Percentiles rank a stretch among this genome's conserved stretches.
Conservation (phyloP, 2,797 vertebrate species). For the Oophaga sylvatica region DNA sequence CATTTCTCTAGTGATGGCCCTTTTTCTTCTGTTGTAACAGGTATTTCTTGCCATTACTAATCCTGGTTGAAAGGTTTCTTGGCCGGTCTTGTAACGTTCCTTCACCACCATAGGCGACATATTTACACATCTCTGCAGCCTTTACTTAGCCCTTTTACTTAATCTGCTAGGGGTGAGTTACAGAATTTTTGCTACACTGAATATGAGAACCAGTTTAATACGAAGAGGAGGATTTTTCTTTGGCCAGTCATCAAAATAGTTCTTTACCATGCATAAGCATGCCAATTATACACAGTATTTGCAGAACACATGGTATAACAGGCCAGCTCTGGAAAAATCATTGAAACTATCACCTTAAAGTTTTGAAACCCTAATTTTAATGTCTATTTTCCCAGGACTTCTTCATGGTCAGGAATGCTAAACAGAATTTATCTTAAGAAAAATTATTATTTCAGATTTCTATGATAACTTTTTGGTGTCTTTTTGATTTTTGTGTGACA, state of each 20-base stretch:
- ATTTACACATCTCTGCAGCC: slow-evolving; percentile 45
- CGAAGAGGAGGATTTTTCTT: neutral
- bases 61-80: slow-evolving; percentile 55
- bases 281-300: neutral
- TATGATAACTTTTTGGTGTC: no score
- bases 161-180: slow-evolving; percentile 42
- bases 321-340: neutral
- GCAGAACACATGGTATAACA: neutral
- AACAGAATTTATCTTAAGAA: neutral
- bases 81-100: slow-evolving; percentile 38
- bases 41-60: slow-evolving; percentile 50
- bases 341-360: neutral
- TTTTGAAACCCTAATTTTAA: neutral
- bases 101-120: slow-evolving; percentile 37
- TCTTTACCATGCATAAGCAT: neutral
- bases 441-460: neutral
- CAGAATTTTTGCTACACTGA: neutral
- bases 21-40: slow-evolving; percentile 58
- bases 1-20: slow-evolving; percentile 39
- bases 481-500: no score
- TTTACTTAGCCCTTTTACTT: slow-evolving; percentile 16
- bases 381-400: neutral
- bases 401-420: neutral
- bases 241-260: neutral
- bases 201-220: neutral